Evolutionary conservation across 1,140 invertebrate species (phyloP).

Genomic region (Trichonephila clavata): DNA sequence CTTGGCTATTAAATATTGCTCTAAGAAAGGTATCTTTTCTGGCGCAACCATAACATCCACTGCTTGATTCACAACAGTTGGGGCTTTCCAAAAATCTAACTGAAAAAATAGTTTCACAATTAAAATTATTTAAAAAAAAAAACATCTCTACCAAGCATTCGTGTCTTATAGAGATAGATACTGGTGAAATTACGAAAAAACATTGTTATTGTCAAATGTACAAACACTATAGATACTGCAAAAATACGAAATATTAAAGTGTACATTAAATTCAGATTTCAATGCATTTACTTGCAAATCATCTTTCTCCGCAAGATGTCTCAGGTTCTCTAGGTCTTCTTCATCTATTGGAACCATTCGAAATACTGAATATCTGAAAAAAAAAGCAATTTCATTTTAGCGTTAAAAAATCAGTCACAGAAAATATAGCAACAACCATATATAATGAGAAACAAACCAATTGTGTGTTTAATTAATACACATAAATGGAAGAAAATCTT

Average conservation of each 20-base stretch:
- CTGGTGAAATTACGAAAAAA: no score
- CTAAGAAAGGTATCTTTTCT: conserved; percentile 84
- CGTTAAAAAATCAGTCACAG: no score
- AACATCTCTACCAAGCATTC: no score
- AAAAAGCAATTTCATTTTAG: no score
- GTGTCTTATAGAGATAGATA: no score
- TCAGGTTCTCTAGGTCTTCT: neutral
- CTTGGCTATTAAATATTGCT: conserved; percentile 85
- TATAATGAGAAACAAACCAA: no score
- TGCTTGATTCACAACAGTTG: conserved; percentile 83
- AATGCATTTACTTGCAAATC: conserved; percentile 21
- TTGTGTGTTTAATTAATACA: no score
- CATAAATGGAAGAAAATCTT: no score
- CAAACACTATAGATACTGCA: no score
- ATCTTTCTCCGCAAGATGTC: conserved; percentile 2
- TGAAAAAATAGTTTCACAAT: conserved; percentile 47
- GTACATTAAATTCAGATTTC: no score
- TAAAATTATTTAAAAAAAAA: neutral
- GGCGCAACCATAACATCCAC: conserved; percentile 88
- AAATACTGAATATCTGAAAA: conserved; percentile 50
- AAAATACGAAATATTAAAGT: neutral
- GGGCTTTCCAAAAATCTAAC: conserved; percentile 83
- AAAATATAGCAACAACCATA: no score
- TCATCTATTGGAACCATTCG: conserved; percentile 41
- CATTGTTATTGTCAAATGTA: no score